Base-by-base conservation (phyloP, 2,797 vertebrate species). In the Chloroceryle amazona region DNA sequence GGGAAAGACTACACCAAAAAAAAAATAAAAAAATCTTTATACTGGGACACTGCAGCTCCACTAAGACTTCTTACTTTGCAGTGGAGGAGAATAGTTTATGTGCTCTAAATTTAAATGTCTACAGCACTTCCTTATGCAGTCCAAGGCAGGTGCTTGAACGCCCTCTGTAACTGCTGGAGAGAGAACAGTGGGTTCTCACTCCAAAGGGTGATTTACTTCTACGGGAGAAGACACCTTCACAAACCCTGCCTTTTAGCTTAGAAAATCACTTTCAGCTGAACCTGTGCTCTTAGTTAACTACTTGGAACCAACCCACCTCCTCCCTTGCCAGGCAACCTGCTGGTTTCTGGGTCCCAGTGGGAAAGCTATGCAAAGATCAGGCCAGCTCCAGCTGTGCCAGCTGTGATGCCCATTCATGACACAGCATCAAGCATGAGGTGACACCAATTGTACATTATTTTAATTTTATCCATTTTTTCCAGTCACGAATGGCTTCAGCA, bases 341-440 rank as follows among this genome's bases (percentile, higher is more conserved):
- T 62, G 42, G 0, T 11, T 58, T 61, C 47, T 44, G 13, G 13
- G 54, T 73, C 63, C 28, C 41, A 60, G 8, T 19, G 67, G 51
- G 41, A 78, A 86, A 88, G 41, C 33, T 26, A 54, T 11, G 33
- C 14, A 74, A 60, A 78, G 11, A 46, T 49, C 33, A 88, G 65
- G 65, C 19, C 73, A 89, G 51, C 31, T 89, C 73, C 84, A 61
- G 33, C 28, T 81, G 57, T 62, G 49, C 28, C 31, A 73, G 51
- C 10, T 0, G 2, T 3, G 1, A 66, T n/a, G 29, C 16, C 28
- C 5, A 2, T 74, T 81, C 67, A 61, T 2, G 1, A 65, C 0
- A 1, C 0, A 19, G 44, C 54, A 90, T 54, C 81, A 80, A 80
- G 31, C 28, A 44, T 6, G 12, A 90, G 29, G 37, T 35, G 63